Conservation (phyloP, 1,140 invertebrate species). For the Papilio polyxenes region DNA sequence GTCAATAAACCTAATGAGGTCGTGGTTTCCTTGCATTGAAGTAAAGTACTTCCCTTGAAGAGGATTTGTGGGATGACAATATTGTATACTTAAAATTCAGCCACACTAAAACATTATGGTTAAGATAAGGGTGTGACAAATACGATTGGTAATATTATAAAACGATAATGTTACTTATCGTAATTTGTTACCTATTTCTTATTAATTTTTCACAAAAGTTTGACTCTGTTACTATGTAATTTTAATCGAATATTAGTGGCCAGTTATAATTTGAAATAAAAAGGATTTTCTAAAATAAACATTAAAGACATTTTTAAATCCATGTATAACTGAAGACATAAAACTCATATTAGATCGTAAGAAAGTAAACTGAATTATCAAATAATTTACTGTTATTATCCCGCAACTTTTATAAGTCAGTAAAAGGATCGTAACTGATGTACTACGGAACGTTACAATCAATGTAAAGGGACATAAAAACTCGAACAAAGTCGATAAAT, state of each 20-base stretch:
- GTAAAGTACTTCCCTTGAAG: neutral
- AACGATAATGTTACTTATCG: too few species aligned
- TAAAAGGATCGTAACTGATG: slow-evolving; percentile 16
- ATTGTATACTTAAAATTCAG: neutral
- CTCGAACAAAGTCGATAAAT: slow-evolving; percentile 25
- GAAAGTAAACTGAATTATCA: slow-evolving; percentile 4
- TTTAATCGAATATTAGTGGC: too few species aligned
- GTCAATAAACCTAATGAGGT: slow-evolving; percentile 15
- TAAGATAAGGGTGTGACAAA: too few species aligned
- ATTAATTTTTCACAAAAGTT: too few species aligned
- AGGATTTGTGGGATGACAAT: neutral
- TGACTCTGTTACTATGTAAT: too few species aligned
- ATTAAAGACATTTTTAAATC: too few species aligned
- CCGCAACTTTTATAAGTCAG: slow-evolving; percentile 2
- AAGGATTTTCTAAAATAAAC: neutral
- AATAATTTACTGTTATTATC: slow-evolving; percentile 17
- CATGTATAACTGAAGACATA: neutral
- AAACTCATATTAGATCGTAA: slow-evolving; percentile 19
- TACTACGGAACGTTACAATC: slow-evolving; percentile 5
- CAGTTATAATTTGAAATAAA: too few species aligned
- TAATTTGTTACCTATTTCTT: too few species aligned
- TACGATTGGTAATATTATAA: too few species aligned
- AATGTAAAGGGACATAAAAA: slow-evolving; percentile 11
- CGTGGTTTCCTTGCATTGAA: slow-evolving; percentile 14
- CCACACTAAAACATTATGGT: neutral